Conservation (phyloP, 1,140 invertebrate genomes). For the Atta colombica region DNA sequence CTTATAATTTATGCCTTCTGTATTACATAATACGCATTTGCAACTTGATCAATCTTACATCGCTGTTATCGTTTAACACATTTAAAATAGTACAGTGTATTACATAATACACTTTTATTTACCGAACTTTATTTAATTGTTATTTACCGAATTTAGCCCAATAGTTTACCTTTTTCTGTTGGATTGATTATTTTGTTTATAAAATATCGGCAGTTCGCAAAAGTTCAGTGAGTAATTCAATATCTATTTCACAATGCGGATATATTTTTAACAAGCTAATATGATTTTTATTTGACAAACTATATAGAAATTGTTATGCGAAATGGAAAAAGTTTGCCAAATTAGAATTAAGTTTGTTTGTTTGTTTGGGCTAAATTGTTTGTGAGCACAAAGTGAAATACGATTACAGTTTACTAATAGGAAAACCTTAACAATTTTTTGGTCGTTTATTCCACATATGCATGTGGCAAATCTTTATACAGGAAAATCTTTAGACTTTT, state of each 20-base stretch:
- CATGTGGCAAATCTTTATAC: not conserved
- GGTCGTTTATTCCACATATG: not conserved
- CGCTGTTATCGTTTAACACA: constrained; percentile 11
- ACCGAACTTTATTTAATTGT: not conserved
- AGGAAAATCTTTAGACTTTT: constrained; percentile 46
- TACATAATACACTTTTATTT: not conserved
- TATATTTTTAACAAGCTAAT: constrained; percentile 13
- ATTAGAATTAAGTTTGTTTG: constrained; percentile 25
- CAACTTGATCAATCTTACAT: constrained; percentile 65
- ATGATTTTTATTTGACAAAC: not conserved
- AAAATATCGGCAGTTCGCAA: not conserved
- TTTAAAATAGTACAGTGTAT: not conserved
- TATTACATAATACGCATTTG: constrained; percentile 53
- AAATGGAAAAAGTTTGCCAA: not conserved
- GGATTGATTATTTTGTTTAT: not conserved
- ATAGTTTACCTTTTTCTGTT: constrained; percentile 27
- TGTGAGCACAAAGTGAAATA: not conserved
- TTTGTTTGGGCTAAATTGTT: constrained; percentile 29
- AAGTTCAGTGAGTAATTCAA: not conserved
- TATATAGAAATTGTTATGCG: not conserved
- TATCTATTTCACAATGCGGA: not conserved
- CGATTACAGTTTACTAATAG: not conserved
- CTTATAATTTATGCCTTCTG: constrained; percentile 63
- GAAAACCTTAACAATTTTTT: constrained; percentile 17
- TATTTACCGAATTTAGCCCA: not conserved